These are phyloP conservation scores for Lutjanus argentimaculatus DNA, from an alignment of 2,797 vertebrate genomes.

Conservation along the genomic window DNA sequence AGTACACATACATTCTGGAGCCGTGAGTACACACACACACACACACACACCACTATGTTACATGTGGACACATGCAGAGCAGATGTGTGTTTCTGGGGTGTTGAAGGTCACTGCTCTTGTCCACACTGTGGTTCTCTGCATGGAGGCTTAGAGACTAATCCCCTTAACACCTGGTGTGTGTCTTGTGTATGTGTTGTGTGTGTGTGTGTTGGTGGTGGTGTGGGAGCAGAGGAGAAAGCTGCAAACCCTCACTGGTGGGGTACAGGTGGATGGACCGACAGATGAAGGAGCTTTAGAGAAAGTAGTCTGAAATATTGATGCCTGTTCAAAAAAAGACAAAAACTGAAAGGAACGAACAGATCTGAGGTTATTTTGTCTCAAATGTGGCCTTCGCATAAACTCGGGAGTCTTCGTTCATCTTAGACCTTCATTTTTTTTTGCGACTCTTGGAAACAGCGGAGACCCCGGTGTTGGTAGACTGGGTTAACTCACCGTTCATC, in stretches of 20 bases:
- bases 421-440: background rate
- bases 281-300: slow-evolving; percentile 1
- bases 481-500: background rate
- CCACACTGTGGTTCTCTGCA: slow-evolving; percentile 50
- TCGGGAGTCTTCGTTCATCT: background rate
- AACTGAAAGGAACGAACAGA: too few species aligned
- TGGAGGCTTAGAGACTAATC: slow-evolving; percentile 78
- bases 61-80: slow-evolving; percentile 27
- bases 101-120: slow-evolving; percentile 74
- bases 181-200: slow-evolving; percentile 27
- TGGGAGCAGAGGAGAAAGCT: slow-evolving; percentile 43
- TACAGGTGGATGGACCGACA: slow-evolving; percentile 30
- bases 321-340: too few species aligned
- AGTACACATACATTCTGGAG: slow-evolving; percentile 92
- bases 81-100: slow-evolving; percentile 48
- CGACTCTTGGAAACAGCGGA: background rate
- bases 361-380: too few species aligned
- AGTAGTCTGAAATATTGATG: background rate
- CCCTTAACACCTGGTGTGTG: slow-evolving; percentile 59
- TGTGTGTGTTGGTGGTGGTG: slow-evolving; percentile 26
- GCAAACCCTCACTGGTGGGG: slow-evolving; percentile 3
- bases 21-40: slow-evolving; percentile 89
- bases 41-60: slow-evolving; percentile 26
- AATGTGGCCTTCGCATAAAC: too few species aligned
- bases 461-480: background rate